Conservation (phyloP, 1,140 invertebrate species). For the Lethrus apterus region DNA sequence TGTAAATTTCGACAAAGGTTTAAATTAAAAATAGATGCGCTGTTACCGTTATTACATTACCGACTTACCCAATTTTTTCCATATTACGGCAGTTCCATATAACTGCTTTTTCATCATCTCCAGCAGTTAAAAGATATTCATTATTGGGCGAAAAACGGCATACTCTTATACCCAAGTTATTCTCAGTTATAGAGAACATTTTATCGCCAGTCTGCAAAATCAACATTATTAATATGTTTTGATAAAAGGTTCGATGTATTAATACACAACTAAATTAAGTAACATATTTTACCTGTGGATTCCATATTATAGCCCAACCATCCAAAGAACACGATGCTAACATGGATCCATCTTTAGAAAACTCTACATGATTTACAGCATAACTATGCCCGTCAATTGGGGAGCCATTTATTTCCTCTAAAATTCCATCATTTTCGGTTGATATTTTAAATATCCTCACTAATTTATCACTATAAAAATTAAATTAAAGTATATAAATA, state of each 20-base stretch:
- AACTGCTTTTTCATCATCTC: constrained; percentile 64
- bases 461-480: constrained; percentile 48
- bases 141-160: constrained; percentile 62
- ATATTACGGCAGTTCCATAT: constrained; percentile 56
- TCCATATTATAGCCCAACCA: constrained; percentile 62
- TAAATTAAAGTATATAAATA: too few species aligned
- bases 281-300: constrained; percentile 45
- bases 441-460: constrained; percentile 45
- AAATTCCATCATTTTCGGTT: constrained; percentile 35
- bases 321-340: constrained; percentile 67
- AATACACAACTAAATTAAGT: too few species aligned
- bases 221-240: too few species aligned
- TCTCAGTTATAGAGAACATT: constrained; percentile 31
- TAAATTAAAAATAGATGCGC: too few species aligned
- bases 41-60: too few species aligned
- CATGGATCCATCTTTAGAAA: constrained; percentile 56
- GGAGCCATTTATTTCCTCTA: constrained; percentile 45
- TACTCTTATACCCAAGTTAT: constrained; percentile 39
- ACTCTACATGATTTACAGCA: constrained; percentile 55
- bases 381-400: constrained; percentile 54
- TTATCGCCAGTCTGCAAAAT: constrained; percentile 36
- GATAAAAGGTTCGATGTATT: too few species aligned
- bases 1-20: too few species aligned
- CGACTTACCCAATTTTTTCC: constrained; percentile 44
- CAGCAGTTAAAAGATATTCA: constrained; percentile 55